These are phyloP conservation scores for Panorpa germanica DNA, from an alignment of 2,888 invertebrate genomes.

Conservation along the genomic window DNA sequence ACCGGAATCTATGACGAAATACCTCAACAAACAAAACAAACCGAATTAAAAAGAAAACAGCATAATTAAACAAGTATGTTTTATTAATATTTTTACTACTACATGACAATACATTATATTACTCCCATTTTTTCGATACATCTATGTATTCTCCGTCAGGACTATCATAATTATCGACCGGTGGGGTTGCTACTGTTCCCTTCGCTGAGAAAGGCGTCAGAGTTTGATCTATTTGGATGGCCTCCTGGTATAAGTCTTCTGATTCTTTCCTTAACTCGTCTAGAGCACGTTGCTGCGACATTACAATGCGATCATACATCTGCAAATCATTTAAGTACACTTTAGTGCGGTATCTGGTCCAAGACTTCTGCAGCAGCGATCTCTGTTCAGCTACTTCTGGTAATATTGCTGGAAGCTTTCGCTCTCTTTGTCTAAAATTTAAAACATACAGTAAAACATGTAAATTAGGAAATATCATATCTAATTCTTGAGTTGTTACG, in stretches of 20 bases:
- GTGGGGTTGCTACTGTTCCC: constrained; percentile 71
- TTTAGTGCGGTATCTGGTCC: constrained; percentile 48
- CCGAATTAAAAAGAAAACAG: no score
- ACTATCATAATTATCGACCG: constrained; percentile 56
- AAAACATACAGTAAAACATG: constrained; percentile 6
- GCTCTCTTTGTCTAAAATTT: constrained; percentile 27
- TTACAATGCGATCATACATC: constrained; percentile 45
- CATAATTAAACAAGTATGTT: no score
- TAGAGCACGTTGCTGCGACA: constrained; percentile 59
- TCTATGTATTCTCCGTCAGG: constrained; percentile 86
- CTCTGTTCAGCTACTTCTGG: constrained; percentile 41
- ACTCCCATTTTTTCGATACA: constrained; percentile 60
- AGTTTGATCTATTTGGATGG: constrained; percentile 57
- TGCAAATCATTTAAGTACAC: constrained; percentile 44
- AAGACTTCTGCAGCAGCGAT: constrained; percentile 47
- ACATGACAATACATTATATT: no score
- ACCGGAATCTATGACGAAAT: no score
- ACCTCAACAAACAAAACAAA: no score
- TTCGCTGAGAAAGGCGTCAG: constrained; percentile 45
- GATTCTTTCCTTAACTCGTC: constrained; percentile 63
- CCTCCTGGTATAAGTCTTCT: constrained; percentile 71
- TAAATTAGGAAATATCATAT: constrained; percentile 8
- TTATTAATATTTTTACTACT: no score
- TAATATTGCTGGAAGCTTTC: constrained; percentile 29
- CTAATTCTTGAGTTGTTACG: constrained; percentile 13